Evolutionary conservation across 1,140 invertebrate species (phyloP).

Genomic region (Scaptomyza hsui): DNA sequence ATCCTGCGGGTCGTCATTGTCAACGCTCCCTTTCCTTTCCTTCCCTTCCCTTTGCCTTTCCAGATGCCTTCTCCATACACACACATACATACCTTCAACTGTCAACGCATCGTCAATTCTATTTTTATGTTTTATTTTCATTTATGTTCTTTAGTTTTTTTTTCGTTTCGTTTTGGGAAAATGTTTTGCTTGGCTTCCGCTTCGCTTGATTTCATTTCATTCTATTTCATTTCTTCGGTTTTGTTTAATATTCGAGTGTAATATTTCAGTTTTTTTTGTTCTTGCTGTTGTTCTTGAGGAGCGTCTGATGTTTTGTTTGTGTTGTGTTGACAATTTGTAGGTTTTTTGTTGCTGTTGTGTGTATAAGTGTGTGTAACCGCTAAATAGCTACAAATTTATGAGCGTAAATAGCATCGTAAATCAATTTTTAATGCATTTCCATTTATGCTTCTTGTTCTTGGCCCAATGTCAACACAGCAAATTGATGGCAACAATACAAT

Average conservation of each 20-base stretch:
- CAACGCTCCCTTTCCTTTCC: neutral
- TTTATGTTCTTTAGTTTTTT: constrained; percentile 54
- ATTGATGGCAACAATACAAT: constrained; percentile 67
- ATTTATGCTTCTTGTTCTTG: constrained; percentile 57
- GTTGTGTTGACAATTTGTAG: constrained; percentile 77
- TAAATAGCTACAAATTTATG: constrained; percentile 83
- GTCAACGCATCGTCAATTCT: constrained; percentile 79
- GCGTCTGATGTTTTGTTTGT: constrained; percentile 35
- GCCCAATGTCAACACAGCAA: constrained; percentile 64
- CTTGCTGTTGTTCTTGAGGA: constrained; percentile 31
- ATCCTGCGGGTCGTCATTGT: constrained; percentile 42
- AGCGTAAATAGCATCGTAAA: constrained; percentile 72
- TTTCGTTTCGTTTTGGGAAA: constrained; percentile 34
- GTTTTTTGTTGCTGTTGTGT: constrained; percentile 40
- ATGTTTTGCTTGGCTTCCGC: constrained; percentile 63
- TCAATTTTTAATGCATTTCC: constrained; percentile 81
- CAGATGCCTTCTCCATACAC: neutral
- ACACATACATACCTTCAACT: constrained; percentile 60
- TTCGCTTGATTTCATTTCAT: constrained; percentile 63
- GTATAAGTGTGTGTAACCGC: constrained; percentile 57
- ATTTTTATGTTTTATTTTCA: constrained; percentile 81
- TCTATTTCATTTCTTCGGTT: constrained; percentile 40
- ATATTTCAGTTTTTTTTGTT: constrained; percentile 71
- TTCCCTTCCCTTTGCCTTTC: too few relatives aligned
- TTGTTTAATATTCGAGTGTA: constrained; percentile 76